Conservation (phyloP, 2,888 invertebrate species). For the Osedax frankpressi region DNA sequence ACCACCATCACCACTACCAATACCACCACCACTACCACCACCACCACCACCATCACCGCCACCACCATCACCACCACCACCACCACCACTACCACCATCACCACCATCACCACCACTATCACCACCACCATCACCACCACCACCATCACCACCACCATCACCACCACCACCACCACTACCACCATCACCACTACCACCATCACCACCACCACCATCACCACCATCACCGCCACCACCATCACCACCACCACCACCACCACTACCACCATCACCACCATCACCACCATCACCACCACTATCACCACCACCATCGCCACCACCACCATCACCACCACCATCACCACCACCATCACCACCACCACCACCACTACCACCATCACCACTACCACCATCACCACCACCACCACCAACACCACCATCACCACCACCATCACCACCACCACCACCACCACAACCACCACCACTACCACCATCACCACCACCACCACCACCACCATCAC, state of each 20-base stretch:
- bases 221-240: background rate
- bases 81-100: too few species aligned
- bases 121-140: slow-evolving; percentile 11
- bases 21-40: too few species aligned
- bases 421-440: background rate
- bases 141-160: slow-evolving; percentile 14
- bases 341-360: background rate
- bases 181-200: slow-evolving; percentile 10
- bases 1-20: too few species aligned
- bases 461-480: background rate
- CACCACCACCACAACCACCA: background rate
- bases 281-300: background rate
- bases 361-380: background rate
- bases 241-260: background rate
- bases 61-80: too few species aligned
- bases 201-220: slow-evolving; percentile 11
- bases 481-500: slow-evolving; percentile 2
- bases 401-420: background rate
- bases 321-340: background rate
- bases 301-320: background rate
- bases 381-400: background rate
- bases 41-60: too few species aligned
- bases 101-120: too few species aligned
- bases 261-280: background rate
- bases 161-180: slow-evolving; percentile 9